Evolutionary conservation across 2,113 vertebrate genomes (phyloP).

Genomic region (Pelecanus crispus): DNA sequence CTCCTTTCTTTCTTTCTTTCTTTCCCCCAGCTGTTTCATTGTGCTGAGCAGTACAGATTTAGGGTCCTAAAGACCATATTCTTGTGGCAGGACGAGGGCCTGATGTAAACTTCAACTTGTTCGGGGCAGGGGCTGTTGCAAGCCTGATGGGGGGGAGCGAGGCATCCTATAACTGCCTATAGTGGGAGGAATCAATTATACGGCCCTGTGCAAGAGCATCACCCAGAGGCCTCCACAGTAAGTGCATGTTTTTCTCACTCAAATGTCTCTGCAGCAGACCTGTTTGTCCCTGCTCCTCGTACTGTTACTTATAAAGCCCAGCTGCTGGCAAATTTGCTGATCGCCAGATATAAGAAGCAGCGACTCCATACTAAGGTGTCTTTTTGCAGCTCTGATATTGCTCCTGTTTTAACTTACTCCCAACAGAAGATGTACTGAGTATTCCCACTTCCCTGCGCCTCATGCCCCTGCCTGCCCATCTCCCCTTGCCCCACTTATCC

Average conservation of each 20-base stretch:
- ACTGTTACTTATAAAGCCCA: background rate
- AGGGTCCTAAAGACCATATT: background rate
- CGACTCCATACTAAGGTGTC: accelerated
- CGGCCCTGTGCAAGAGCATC: slow-evolving; percentile 42
- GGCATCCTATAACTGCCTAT: background rate
- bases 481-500: background rate
- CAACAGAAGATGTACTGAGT: accelerated
- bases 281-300: background rate
- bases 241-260: background rate
- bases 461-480: accelerated
- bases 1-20: background rate
- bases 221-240: slow-evolving; percentile 39
- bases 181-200: background rate
- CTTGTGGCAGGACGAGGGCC: background rate
- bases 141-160: background rate
- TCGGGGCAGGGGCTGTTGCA: background rate
- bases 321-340: accelerated
- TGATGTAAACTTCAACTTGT: background rate
- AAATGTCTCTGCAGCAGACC: background rate
- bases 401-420: background rate
- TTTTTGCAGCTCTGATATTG: background rate
- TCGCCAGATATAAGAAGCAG: accelerated
- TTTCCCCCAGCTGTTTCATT: background rate
- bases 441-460: background rate
- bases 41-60: background rate